These are phyloP conservation scores for Exocentrus adspersus DNA, from an alignment of 2,888 invertebrate species.

Conservation along the genomic window DNA sequence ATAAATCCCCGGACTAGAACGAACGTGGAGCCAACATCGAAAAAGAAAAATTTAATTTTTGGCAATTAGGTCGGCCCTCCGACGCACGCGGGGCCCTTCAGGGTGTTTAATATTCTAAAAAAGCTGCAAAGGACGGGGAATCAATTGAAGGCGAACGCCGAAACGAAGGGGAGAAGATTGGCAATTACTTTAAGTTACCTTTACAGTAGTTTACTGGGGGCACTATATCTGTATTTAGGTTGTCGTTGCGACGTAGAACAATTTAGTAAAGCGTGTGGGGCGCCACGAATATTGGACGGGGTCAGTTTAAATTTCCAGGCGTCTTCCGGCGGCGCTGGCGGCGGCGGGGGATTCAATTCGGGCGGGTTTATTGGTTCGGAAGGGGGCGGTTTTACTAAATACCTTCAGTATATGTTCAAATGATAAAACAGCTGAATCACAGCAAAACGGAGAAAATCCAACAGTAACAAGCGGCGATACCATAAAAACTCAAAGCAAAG, in stretches of 20 bases:
- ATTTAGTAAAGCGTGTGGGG: slow-evolving; percentile 36
- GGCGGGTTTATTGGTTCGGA: slow-evolving; percentile 10
- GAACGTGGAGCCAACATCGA: background rate
- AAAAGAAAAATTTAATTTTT: background rate
- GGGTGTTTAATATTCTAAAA: slow-evolving; percentile 36
- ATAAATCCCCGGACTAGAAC: too few relatives aligned
- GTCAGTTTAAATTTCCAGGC: slow-evolving; percentile 39
- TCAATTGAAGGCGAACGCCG: slow-evolving; percentile 33
- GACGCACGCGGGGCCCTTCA: background rate
- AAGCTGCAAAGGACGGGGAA: slow-evolving; percentile 29
- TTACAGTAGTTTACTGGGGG: slow-evolving; percentile 41
- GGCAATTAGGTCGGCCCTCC: background rate
- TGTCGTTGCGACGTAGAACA: slow-evolving; percentile 35
- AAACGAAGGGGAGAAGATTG: slow-evolving; percentile 41
- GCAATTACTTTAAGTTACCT: slow-evolving; percentile 49
- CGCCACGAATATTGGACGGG: slow-evolving; percentile 29
- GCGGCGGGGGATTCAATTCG: slow-evolving; percentile 12
- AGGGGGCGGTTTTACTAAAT: background rate
- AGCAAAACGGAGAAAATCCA: too few relatives aligned
- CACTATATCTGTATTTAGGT: slow-evolving; percentile 45
- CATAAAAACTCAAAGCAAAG: too few relatives aligned
- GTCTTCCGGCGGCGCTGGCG: background rate
- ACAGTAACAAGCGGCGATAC: too few relatives aligned
- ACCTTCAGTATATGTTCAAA: background rate
- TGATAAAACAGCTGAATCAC: background rate